Evolutionary conservation across 2,113 vertebrate species (phyloP), one percentile per base, ranked within the genome.

Genomic region (Fulica atra): DNA sequence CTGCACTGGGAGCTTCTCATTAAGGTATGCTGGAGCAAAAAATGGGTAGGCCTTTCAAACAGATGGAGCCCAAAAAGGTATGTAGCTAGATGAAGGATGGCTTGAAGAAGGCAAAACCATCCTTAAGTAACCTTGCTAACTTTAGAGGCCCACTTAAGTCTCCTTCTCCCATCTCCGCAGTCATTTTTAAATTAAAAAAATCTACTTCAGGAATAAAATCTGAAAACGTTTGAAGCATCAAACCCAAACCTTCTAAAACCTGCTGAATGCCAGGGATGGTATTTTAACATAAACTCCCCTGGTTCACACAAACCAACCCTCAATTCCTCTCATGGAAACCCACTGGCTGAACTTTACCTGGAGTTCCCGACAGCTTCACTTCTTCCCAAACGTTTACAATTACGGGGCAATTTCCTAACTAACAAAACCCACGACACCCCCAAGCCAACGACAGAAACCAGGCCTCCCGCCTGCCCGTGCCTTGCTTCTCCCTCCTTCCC

Each of bases 161-260:
- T 61, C 2, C 7, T 13, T 2, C 1, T 0, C 3, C 1, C 20
- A 48, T 48, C 16, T 53, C 23, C 7, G 2, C 11, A 13, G 7
- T 7, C 3, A 60, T 17, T 35, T 89, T 76, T 16, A 35, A 61
- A 71, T 16, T 16, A 33, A 65, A 64, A 51, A 29, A 24, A 9
- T 7, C 44, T 16, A 59, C 57, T 74, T 66, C 19, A 7, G n/a
- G 28, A 51, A 31, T 16, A 88, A 71, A 63, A 61, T 24, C 3
- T 29, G 50, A 61, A 59, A 72, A 86, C 13, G 5, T 9, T 53
- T n/a, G 64, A 84, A 89, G 84, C 36, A 66, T 6, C 23, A 48
- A 72, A n/a, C 17, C 1, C 9, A 68, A 89, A 40, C 1, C 1
- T 6, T 26, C 18, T 40, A 74, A 23, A 25, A 18, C 36, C 33